Base-by-base conservation (phyloP, 2,113 vertebrate genomes). In the Phrynosoma blainvillii region DNA sequence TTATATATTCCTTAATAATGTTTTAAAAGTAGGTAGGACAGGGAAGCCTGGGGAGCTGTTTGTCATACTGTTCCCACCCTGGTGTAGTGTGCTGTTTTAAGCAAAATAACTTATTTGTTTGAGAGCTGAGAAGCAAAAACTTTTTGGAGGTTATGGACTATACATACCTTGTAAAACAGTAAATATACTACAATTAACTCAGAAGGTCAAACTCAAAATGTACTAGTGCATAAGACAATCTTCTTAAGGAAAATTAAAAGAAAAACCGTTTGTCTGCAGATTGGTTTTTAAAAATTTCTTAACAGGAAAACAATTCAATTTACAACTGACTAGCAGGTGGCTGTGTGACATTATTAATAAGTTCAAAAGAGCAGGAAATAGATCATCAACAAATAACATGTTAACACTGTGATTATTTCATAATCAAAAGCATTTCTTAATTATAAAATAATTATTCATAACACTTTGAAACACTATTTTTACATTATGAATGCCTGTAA, bases 251-350 rank as follows among this genome's bases (percentile, higher is more conserved):
- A 40, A 18, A 65, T 4, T 18, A 1, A 21, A 1, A 66, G 23
- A 66, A 71, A 36, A 18, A 65, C 16, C 18, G 59, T 56, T 71
- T 56, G 5, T 25, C 30, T 81, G 23, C 32, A 78, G 65, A 21
- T 1, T 84, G 54, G 84, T 23, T 88, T 92, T 89, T 92, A 93
- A 92, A 89, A 92, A 66, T 66, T 42, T 62, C 40, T 27, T 81
- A n/a, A 86, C 3, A 75, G 23, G 5, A 80, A 88, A 73, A 52
- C 40, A 11, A n/a, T 56, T 10, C 85, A 77, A 79, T 82, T 84
- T 9, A 77, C 84, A 0, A 0, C 0, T 89, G 93, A 92, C 92
- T 92, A 94, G 87, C 0, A 90, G 88, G 85, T 95, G 94, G 92
- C 84, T 94, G 91, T 89, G 10, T 8, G 76, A 36, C 84, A 82